phyloP scores from a whole-genome alignment of 2,797 vertebrate species.

The Miichthys miiuy region DNA sequence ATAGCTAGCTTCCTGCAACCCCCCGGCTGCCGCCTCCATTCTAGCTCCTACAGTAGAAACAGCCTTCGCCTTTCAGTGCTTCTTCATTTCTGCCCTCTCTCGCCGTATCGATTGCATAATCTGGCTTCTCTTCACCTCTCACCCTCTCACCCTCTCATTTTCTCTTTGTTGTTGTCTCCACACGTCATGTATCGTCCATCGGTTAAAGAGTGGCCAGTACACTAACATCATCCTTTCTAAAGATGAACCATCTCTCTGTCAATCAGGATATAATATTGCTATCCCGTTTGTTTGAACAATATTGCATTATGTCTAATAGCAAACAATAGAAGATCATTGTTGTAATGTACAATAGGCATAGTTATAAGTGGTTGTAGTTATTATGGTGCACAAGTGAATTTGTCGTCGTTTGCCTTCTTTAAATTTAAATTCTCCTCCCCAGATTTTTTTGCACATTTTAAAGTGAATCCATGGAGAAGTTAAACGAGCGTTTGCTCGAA shows the following conservation, averaged over 20 bases:
- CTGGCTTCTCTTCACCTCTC: constrained; percentile 60
- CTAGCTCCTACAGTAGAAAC: constrained; percentile 58
- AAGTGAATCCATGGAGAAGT: constrained; percentile 32
- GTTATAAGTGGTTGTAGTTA: constrained; percentile 78
- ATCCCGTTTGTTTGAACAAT: constrained; percentile 71
- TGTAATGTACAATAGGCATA: constrained; percentile 80
- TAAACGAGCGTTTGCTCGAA: constrained; percentile 38
- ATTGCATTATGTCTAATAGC: constrained; percentile 72
- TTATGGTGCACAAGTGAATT: constrained; percentile 79
- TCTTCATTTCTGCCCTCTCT: constrained; percentile 58
- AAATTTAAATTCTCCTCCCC: constrained; percentile 55
- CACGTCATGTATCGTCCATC: constrained; percentile 27
- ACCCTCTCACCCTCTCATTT: constrained; percentile 55
- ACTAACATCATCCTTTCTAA: constrained; percentile 50
- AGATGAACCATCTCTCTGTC: constrained; percentile 48
- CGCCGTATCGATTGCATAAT: constrained; percentile 31
- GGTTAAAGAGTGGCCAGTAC: constrained; percentile 34
- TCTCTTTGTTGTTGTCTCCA: constrained; percentile 49
- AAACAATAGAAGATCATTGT: constrained; percentile 77
- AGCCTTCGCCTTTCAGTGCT: constrained; percentile 58
- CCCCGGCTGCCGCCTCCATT: constrained; percentile 60
- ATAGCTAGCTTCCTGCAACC: constrained; percentile 71
- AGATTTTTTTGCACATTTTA: constrained; percentile 77
- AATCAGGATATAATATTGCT: constrained; percentile 62
- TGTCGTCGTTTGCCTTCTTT: constrained; percentile 71